Conservation (phyloP, 2,797 vertebrate species). For the Periparus ater region DNA sequence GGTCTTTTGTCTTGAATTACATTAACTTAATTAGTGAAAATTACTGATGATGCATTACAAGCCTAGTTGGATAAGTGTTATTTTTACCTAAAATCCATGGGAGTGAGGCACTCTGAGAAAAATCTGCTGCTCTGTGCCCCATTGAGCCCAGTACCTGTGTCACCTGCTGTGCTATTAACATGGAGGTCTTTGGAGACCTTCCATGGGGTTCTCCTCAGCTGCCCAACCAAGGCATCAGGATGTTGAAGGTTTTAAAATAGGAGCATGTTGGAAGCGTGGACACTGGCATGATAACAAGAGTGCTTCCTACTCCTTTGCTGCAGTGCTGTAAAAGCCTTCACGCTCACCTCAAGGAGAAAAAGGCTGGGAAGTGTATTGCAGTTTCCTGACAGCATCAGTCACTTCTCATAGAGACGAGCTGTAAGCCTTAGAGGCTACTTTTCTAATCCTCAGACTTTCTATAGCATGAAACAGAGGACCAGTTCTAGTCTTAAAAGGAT, state of each 20-base stretch:
- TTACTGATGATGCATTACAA: neutral
- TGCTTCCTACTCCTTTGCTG: neutral
- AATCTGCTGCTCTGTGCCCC: neutral
- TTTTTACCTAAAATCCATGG: neutral
- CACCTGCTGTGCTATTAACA: neutral
- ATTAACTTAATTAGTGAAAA: neutral
- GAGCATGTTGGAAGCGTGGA: fast-evolving
- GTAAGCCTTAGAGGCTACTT: neutral
- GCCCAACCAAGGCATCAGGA: neutral
- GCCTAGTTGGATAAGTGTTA: neutral
- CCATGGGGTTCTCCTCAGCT: fast-evolving
- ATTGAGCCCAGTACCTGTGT: neutral
- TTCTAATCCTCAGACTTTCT: neutral
- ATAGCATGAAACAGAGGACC: neutral
- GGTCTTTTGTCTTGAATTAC: neutral
- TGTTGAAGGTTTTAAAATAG: neutral
- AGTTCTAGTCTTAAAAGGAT: neutral
- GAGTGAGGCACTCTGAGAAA: neutral
- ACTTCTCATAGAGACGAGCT: neutral
- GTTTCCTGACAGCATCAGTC: neutral
- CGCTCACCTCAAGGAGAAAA: neutral
- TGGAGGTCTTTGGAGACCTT: fast-evolving
- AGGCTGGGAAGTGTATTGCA: neutral
- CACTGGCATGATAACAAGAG: neutral
- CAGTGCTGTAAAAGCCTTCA: neutral